These are phyloP conservation scores for Solenopsis fugax DNA, from an alignment of 1,140 invertebrate genomes.

Conservation along the genomic window DNA sequence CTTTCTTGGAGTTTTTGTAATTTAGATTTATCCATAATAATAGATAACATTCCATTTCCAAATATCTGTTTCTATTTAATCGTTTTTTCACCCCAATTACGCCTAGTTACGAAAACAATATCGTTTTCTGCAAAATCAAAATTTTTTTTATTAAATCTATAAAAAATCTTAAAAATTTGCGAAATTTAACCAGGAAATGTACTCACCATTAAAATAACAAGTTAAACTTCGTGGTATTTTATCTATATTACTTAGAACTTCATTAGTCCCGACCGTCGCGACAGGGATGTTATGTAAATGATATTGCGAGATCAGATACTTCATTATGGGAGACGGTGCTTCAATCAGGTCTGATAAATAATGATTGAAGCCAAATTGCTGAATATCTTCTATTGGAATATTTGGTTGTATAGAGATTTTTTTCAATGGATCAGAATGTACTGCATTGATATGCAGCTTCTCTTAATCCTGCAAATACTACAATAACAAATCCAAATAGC, in stretches of 20 bases:
- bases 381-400: conserved; percentile 87
- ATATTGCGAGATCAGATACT: conserved; percentile 92
- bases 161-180: background rate
- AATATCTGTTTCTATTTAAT: conserved; percentile 77
- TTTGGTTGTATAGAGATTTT: conserved; percentile 82
- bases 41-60: conserved; percentile 75
- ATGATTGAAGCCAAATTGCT: conserved; percentile 90
- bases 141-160: background rate
- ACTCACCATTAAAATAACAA: conserved; percentile 90
- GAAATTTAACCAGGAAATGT: conserved; percentile 16
- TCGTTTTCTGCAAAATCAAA: conserved; percentile 85
- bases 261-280: conserved; percentile 90
- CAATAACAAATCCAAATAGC: conserved; percentile 93
- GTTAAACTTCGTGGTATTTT: conserved; percentile 88
- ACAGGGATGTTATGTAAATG: conserved; percentile 93
- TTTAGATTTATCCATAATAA: conserved; percentile 79
- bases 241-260: conserved; percentile 89
- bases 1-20: conserved; percentile 76
- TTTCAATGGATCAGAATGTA: conserved; percentile 88
- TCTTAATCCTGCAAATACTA: conserved; percentile 89
- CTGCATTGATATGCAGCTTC: conserved; percentile 91
- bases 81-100: conserved; percentile 86
- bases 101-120: conserved; percentile 86
- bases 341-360: conserved; percentile 92
- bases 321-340: conserved; percentile 92